Evolutionary conservation across 2,113 vertebrate species (phyloP).

Genomic region (Chiloscyllium plagiosum): DNA sequence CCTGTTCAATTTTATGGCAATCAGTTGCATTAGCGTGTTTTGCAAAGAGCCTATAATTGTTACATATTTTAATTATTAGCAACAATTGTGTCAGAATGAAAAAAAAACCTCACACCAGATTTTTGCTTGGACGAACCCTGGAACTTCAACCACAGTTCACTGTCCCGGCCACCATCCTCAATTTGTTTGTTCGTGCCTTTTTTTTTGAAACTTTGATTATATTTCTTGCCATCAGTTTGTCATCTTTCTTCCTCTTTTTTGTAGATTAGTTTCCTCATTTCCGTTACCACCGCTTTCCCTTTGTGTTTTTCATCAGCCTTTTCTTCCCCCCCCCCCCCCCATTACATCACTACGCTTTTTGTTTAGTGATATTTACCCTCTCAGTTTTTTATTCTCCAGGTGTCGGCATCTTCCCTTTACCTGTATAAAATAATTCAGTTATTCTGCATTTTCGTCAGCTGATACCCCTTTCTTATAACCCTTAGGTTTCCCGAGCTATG

Average conservation of each 20-base stretch:
- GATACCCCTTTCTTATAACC: too few species aligned
- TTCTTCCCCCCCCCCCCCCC: background rate
- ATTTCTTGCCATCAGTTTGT: background rate
- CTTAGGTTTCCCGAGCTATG: background rate
- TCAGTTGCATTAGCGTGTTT: background rate
- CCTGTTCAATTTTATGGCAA: background rate
- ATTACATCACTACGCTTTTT: too few species aligned
- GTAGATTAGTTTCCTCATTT: constrained; percentile 35
- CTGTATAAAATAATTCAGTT: background rate
- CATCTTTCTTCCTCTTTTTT: constrained; percentile 27
- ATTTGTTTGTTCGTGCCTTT: background rate
- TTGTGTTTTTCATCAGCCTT: background rate
- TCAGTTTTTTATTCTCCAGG: background rate
- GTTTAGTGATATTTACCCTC: background rate
- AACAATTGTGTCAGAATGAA: background rate
- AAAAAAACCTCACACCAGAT: background rate
- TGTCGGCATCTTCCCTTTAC: background rate
- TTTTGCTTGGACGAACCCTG: background rate
- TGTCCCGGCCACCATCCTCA: background rate
- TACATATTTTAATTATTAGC: background rate
- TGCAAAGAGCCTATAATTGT: background rate
- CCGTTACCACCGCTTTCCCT: constrained; percentile 8
- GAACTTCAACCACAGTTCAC: background rate
- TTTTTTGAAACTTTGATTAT: background rate
- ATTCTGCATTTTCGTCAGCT: background rate